phyloP scores from a whole-genome alignment of 2,888 invertebrate species.

The Dryococelus australis region DNA sequence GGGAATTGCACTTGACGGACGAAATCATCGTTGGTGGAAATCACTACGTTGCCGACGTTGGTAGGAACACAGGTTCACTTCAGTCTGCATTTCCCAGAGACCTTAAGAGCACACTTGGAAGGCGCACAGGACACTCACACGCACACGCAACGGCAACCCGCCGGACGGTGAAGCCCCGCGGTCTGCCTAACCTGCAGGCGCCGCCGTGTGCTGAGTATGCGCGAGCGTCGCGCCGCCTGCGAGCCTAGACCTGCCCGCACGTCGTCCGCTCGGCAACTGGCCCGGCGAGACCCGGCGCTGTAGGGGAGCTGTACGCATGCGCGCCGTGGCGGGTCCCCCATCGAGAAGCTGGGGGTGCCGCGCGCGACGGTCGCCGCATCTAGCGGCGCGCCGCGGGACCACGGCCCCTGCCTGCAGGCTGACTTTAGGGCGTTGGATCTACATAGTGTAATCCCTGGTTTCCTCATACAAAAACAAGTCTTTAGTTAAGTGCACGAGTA shows the following conservation, averaged over 20 bases:
- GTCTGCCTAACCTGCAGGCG: slow-evolving; percentile 23
- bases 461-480: too few relatives aligned
- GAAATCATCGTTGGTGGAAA: too few relatives aligned
- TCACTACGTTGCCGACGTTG: not conserved
- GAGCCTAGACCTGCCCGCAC: slow-evolving; percentile 28
- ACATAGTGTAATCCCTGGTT: too few relatives aligned
- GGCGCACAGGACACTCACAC: not conserved
- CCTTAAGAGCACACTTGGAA: not conserved
- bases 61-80: not conserved
- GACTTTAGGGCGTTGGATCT: not conserved
- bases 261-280: slow-evolving; percentile 13
- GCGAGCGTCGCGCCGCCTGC: not conserved
- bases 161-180: not conserved
- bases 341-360: not conserved
- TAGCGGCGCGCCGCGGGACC: not conserved
- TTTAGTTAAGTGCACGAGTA: too few relatives aligned
- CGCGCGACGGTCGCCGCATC: not conserved
- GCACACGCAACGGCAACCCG: not conserved
- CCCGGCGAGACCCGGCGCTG: not conserved
- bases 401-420: not conserved
- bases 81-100: too few relatives aligned
- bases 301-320: not conserved
- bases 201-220: not conserved
- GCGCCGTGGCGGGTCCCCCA: not conserved
- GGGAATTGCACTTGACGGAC: too few relatives aligned